Evolutionary conservation across 2,113 vertebrate species (phyloP), one percentile per base, ranked within the genome.

Genomic region (Arenaria interpres): DNA sequence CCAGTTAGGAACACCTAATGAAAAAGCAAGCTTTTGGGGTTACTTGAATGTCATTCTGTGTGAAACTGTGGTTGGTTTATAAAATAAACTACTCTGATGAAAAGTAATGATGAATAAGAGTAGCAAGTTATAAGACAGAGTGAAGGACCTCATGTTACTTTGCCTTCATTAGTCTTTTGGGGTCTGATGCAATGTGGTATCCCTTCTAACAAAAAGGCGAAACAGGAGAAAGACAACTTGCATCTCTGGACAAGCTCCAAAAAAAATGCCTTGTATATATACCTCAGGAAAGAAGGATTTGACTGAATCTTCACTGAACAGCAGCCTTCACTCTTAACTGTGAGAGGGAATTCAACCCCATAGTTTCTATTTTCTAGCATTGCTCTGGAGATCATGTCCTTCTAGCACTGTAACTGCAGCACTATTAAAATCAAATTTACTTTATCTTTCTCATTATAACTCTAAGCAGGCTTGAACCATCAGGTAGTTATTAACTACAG

Each of bases 1-100:
- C 25, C 28, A 9, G 9, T 4, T 83, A 30, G 35, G n/a, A 72
- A 62, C 21, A 53, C 17, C 2, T 45, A 75, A 64, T 0, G 0
- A 51, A 81, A 82, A 74, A 64, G 21, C 4, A 57, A 39, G 19
- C 19, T 89, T 85, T 87, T 5, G 11, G 27, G 12, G 63, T 50
- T 79, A 27, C 54, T 81, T 54, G 28, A 73, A 35, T 5, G 11
- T n/a, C 43, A n/a, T 24, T 39, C 4, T 66, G 63, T 7, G 28
- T 43, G 46, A 95, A 81, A 4, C 22, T 51, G 48, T 27, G 10
- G 32, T 18, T 60, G 48, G 33, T 73, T 91, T 88, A 41, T 69
- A 88, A 67, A 73, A 72, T 28, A 64, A 96, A 83, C 18, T n/a
- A 18, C 20, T 54, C 39, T 23, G 17, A 53, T 69, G 30, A n/a